These are phyloP conservation scores for Nycticorax nycticorax DNA, from an alignment of 2,113 vertebrate species.

Conservation along the genomic window DNA sequence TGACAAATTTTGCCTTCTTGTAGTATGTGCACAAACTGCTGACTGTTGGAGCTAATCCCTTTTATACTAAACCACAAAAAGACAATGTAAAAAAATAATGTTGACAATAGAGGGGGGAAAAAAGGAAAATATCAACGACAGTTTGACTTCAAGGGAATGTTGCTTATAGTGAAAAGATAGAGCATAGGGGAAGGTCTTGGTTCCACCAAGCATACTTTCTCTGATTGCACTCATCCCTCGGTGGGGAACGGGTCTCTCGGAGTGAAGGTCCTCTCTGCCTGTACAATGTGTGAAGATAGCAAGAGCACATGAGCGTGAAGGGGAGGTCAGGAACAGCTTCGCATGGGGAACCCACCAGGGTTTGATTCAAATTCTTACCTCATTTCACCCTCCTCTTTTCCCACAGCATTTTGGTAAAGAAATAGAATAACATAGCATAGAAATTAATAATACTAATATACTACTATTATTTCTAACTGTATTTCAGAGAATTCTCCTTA, in stretches of 20 bases:
- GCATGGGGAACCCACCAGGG: neutral
- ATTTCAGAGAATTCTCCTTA: slow-evolving; percentile 1
- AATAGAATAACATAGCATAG: neutral
- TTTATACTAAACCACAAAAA: neutral
- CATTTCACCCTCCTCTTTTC: neutral
- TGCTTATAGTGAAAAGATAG: neutral
- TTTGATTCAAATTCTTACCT: neutral
- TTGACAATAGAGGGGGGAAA: fast-evolving
- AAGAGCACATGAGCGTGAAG: neutral
- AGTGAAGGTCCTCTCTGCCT: neutral
- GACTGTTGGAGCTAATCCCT: neutral
- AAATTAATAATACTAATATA: neutral
- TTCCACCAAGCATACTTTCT: neutral
- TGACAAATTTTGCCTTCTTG: slow-evolving; percentile 10
- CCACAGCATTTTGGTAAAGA: neutral
- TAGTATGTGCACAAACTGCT: neutral
- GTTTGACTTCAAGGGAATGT: neutral
- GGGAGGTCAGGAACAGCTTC: neutral
- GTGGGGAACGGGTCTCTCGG: fast-evolving
- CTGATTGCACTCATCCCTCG: neutral
- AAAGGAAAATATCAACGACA: neutral
- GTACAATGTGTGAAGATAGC: neutral
- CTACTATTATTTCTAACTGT: neutral
- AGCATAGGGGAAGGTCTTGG: neutral
- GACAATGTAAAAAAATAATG: neutral